Base-by-base conservation (phyloP, 2,797 vertebrate species). In the Manis pentadactyla region DNA sequence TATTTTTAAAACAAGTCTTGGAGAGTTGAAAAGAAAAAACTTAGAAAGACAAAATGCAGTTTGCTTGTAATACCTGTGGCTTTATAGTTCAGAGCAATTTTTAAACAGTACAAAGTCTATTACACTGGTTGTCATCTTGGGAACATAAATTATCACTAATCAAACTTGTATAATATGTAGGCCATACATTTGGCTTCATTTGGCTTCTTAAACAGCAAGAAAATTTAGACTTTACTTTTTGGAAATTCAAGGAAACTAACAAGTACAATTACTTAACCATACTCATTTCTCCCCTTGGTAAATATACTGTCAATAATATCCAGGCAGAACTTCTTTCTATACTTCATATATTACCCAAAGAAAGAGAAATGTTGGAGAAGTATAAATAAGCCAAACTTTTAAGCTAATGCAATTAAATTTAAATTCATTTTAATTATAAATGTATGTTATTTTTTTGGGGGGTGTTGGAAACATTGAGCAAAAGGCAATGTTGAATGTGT, bases 331-430 rank as follows among this genome's bases (percentile, higher is more conserved):
- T 78, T 82, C 74, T 49, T 79, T 49, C 39, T 55, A 59, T 78
- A 69, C 29, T 85, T 87, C 49, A 59, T 69, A 37, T 51, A 61
- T 88, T 66, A 49, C 51, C 49, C 55, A 83, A 82, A 49, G 15
- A 86, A 51, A 92, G 46, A n/a, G 19, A 69, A 51, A 42, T 37
- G 7, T 34, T 39, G 93, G 49, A 73, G 9, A 68, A 74, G 37
- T 68, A 74, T 84, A 91, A 84, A 39, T 57, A 75, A 64, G 31
- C 81, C 18, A 17, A 91, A 10, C 34, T 46, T 66, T 83, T 78
- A 94, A 63, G 59, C n/a, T 61, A 86, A 95, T 68, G 21, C 23
- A 74, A 94, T 78, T 95, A 83, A 81, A 93, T 39, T 82, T 82
- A 82, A 63, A 79, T 49, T 78, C 34, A 64, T n/a, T 82, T 92